Conservation (phyloP, 2,888 invertebrate genomes). For the Calameuta filiformis region DNA sequence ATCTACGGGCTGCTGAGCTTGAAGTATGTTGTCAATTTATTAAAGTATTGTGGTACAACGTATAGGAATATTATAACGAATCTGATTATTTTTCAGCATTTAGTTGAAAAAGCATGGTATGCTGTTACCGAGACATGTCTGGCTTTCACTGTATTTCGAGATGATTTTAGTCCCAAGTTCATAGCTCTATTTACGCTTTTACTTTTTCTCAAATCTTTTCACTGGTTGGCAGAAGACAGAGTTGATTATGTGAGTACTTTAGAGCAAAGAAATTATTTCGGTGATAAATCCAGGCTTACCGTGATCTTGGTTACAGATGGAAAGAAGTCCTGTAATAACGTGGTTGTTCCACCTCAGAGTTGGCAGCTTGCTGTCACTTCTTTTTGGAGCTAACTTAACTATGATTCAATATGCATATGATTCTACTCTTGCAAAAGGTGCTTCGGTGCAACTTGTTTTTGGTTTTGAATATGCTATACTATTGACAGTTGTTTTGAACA, state of each 20-base stretch:
- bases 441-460: slow-evolving; percentile 98
- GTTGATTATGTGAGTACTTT: slow-evolving; percentile 94
- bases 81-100: slow-evolving; percentile 76
- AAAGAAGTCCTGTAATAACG: slow-evolving; percentile 96
- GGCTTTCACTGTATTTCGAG: slow-evolving; percentile 98
- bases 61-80: background rate
- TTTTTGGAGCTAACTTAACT: slow-evolving; percentile 86
- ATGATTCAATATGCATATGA: slow-evolving; percentile 95
- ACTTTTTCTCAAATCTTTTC: slow-evolving; percentile 97
- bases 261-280: slow-evolving; percentile 88
- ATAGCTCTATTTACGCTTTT: slow-evolving; percentile 96
- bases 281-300: background rate
- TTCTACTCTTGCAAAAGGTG: slow-evolving; percentile 91
- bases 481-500: slow-evolving; percentile 91
- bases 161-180: slow-evolving; percentile 98
- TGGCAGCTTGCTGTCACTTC: slow-evolving; percentile 81
- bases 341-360: slow-evolving; percentile 94
- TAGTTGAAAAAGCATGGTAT: slow-evolving; percentile 98
- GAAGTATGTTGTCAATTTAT: slow-evolving; percentile 74
- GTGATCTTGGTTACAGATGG: slow-evolving; percentile 80
- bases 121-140: slow-evolving; percentile 99
- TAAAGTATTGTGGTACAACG: background rate
- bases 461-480: slow-evolving; percentile 99
- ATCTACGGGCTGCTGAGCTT: slow-evolving; percentile 93
- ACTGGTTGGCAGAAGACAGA: slow-evolving; percentile 99